phyloP scores from a whole-genome alignment of 1,140 invertebrate species.

The Spodoptera litura region DNA sequence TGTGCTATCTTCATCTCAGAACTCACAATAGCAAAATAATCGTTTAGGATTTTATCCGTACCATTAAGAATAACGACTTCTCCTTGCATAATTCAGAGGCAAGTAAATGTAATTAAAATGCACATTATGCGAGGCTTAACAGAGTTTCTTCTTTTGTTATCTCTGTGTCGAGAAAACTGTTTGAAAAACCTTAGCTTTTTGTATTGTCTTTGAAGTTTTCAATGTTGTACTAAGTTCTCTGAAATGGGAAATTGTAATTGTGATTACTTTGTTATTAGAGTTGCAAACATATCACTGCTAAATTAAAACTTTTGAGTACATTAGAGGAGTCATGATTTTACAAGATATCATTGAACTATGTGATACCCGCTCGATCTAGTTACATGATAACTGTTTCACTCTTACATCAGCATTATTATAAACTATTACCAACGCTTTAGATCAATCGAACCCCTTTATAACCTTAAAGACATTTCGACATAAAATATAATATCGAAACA shows the following conservation, averaged over 20 bases:
- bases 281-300: too few species aligned
- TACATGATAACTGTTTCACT: too few species aligned
- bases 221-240: background rate
- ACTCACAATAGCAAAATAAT: constrained; percentile 57
- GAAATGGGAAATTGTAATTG: too few species aligned
- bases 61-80: constrained; percentile 69
- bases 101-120: constrained; percentile 73
- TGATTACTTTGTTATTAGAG: too few species aligned
- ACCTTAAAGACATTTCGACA: background rate
- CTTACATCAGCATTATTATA: too few species aligned
- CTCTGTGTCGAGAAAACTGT: constrained; percentile 55
- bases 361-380: too few species aligned
- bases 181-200: constrained; percentile 50
- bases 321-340: too few species aligned
- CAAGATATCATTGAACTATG: too few species aligned
- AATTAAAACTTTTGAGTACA: too few species aligned
- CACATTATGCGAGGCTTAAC: constrained; percentile 64
- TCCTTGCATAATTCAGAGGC: constrained; percentile 66
- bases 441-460: background rate
- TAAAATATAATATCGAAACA: background rate
- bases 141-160: constrained; percentile 69
- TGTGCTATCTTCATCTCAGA: constrained; percentile 49
- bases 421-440: background rate
- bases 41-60: constrained; percentile 64
- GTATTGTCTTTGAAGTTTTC: background rate